Base-by-base conservation (phyloP, 2,113 vertebrate genomes). In the Melanocharis versteri region DNA sequence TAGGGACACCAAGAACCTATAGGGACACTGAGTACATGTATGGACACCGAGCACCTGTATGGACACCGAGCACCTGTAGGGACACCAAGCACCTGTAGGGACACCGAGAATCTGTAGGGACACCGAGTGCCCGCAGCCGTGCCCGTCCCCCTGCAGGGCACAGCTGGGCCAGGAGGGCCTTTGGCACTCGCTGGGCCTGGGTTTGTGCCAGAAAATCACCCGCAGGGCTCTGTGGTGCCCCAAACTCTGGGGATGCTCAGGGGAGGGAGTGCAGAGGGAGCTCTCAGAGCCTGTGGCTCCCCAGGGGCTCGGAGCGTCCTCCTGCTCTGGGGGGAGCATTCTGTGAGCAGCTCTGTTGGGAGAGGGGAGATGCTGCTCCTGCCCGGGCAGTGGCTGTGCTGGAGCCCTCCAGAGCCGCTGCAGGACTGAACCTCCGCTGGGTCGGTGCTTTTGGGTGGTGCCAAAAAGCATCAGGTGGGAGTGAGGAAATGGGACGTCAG, bases 111-210 rank as follows among this genome's bases (percentile, higher is more conserved):
- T 47, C 65, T 30, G 62, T 8, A 28, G 0, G 62, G 42, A 40
- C 31, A 13, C 33, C 1, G 9, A 8, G 57, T 11, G 8, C 24
- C 58, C 28, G 58, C 17, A 10, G n/a, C 58, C 9, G 13, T 61
- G 20, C 28, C 64, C 3, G 5, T 30, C 37, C 21, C 73, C 13
- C 53, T 1, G 2, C 28, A 28, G 22, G 20, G 13, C 62, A 21
- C 27, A 22, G 24, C 53, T 9, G 56, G 37, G 24, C 73, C 58
- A 2, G 16, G 13, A 11, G 10, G 10, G 33, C 7, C 12, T 21
- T 65, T 1, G 6, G 28, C 16, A 2, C 60, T 62, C 24, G 0
- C 42, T 2, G 4, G 22, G 5, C 17, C 21, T 2, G 44, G 7
- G 10, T n/a, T 47, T 37, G 24, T 8, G 45, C 18, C 27, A 28